A percentile compares a stretch with the other conserved stretches of the same genome.
phyloP scores from a whole-genome alignment of 2,888 invertebrate species.

The Kryphioiulus occultus region DNA sequence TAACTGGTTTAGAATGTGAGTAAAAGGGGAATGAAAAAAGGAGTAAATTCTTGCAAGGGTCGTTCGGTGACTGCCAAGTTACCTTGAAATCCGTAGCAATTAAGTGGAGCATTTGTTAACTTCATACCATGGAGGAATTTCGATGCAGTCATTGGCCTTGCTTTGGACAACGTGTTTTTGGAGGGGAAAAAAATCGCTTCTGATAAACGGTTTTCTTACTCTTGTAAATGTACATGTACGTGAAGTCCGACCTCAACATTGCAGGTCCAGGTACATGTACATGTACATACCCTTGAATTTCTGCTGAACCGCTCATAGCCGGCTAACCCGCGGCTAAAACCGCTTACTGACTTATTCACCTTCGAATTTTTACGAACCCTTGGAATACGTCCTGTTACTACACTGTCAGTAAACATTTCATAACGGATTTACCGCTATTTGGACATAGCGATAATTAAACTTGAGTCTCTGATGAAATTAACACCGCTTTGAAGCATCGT shows the following conservation, averaged over 20 bases:
- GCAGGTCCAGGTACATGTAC: no score
- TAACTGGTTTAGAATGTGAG: not conserved
- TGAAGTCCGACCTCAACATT: not conserved
- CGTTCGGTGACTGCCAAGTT: slow-evolving; percentile 23
- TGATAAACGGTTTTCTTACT: slow-evolving; percentile 8
- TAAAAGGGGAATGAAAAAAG: not conserved
- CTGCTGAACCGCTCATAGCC: slow-evolving; percentile 10
- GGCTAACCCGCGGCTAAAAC: not conserved
- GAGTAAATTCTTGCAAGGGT: not conserved
- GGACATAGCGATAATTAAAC: not conserved
- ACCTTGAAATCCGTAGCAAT: slow-evolving; percentile 23
- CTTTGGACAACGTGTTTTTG: not conserved
- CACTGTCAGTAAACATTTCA: not conserved
- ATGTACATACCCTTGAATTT: not conserved
- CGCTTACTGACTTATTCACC: not conserved
- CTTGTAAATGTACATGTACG: no score
- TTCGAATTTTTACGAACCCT: not conserved
- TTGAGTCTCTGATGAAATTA: not conserved
- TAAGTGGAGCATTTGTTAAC: slow-evolving; percentile 5
- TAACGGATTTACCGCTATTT: not conserved
- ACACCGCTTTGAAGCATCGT: not conserved
- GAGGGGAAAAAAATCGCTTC: not conserved
- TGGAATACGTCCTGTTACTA: not conserved
- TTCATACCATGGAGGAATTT: not conserved
- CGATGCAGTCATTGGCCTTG: slow-evolving; percentile 13